Percentiles rank a stretch among this genome's conserved stretches.
These are phyloP conservation scores for Lagria hirta DNA, from an alignment of 2,888 invertebrate genomes.

Conservation along the genomic window DNA sequence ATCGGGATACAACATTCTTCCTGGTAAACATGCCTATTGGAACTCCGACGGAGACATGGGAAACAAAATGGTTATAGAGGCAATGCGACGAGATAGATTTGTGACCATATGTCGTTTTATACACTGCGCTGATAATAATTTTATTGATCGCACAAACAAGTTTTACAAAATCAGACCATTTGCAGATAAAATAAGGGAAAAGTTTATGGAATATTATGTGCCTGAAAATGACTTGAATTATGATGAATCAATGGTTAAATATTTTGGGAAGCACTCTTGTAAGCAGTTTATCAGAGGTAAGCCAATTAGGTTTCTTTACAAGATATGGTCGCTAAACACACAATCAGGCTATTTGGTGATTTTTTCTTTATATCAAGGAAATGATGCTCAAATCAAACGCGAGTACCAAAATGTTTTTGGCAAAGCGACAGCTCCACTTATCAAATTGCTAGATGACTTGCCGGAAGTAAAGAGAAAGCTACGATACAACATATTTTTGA, in stretches of 20 bases:
- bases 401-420: background rate
- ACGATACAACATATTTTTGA: background rate
- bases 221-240: conserved; percentile 2
- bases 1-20: too few relatives aligned
- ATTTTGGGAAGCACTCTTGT: conserved; percentile 8
- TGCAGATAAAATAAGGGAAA: background rate
- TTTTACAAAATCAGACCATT: background rate
- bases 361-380: background rate
- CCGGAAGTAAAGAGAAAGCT: background rate
- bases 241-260: conserved; percentile 10
- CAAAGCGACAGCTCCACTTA: background rate
- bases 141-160: background rate
- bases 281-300: too few relatives aligned
- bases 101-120: background rate
- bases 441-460: background rate
- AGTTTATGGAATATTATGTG: conserved; percentile 1
- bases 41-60: too few relatives aligned
- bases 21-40: too few relatives aligned
- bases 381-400: background rate
- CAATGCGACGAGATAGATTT: conserved; percentile 1
- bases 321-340: conserved; percentile 4
- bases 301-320: too few relatives aligned
- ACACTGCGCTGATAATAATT: background rate
- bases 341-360: background rate
- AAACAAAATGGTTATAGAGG: too few relatives aligned